Evolutionary conservation across 2,113 vertebrate genomes (phyloP), one percentile per base, ranked within the genome.

Genomic region (Lonchura striata): DNA sequence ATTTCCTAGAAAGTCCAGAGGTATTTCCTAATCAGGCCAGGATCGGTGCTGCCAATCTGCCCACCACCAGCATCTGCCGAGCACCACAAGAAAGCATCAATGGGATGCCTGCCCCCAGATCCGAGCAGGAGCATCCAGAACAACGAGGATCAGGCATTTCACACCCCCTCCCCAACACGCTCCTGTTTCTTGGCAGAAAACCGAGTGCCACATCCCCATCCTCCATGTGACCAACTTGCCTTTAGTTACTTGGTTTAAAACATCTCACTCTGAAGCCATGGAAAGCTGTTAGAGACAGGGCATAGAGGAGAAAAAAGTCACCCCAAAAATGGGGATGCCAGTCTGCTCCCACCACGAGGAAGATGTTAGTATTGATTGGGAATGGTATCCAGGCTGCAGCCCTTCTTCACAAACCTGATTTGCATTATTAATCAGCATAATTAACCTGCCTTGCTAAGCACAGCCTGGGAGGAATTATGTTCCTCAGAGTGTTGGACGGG

Each of bases 21-120:
- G 71, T 33, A 3, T 90, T 92, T 92, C 85, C 75, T 69, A 70
- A 3, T 4, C 9, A 1, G 80, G 54, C 46, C 0, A 0, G 61
- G 82, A 46, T 22, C 0, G 0, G 74, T 25, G 82, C 75, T 56
- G 42, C 69, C 0, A 1, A 61, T 33, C 12, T n/a, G n/a, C n/a
- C 53, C 37, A 21, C 31, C 12, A 2, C 2, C 6, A 0, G 42
- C 56, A 31, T 10, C 60, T 56, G 56, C 78, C 2, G 14, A 24
- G 27, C 20, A 44, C 4, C 13, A 35, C 20, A 10, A 46, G 31
- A 52, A 39, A 82, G 53, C 63, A 53, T 3, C 5, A 1, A 19
- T 3, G 22, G 28, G 47, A 75, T 50, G 44, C 18, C 49, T 39
- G 61, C 31, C 28, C 71, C 59, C 24, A 56, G 1, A 61, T 30